Evolutionary conservation across 2,888 invertebrate genomes (phyloP).

Genomic region (Gisinianus flammeolus): DNA sequence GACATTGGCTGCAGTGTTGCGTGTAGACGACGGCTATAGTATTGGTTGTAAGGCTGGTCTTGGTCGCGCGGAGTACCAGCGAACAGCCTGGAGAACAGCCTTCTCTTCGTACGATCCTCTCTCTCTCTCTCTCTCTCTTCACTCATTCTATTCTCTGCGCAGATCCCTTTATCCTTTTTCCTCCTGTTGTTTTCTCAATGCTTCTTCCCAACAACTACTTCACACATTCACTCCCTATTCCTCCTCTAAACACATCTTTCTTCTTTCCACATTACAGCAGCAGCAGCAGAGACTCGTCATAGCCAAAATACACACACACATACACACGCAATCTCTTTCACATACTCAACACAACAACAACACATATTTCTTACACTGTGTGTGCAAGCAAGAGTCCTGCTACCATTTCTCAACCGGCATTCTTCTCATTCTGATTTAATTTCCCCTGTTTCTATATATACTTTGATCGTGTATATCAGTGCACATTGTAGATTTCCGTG

Average conservation of each 20-base stretch:
- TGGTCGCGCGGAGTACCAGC: constrained; percentile 15
- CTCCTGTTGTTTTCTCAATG: constrained; percentile 44
- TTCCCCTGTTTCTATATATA: too few relatives aligned
- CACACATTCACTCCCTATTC: constrained; percentile 25
- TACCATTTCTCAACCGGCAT: too few relatives aligned
- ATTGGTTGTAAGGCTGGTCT: constrained; percentile 36
- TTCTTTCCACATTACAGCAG: constrained; percentile 6
- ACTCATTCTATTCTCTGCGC: constrained; percentile 45
- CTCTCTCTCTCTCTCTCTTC: constrained; percentile 26
- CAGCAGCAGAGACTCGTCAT: constrained; percentile 9
- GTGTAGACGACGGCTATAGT: constrained; percentile 32
- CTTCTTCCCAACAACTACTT: constrained; percentile 23
- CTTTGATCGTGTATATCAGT: too few relatives aligned
- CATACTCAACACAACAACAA: neutral
- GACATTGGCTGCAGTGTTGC: constrained; percentile 41
- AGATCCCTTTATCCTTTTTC: constrained; percentile 47
- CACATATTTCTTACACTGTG: too few relatives aligned
- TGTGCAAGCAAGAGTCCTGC: neutral
- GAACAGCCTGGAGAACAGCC: constrained; percentile 39
- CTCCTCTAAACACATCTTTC: constrained; percentile 13
- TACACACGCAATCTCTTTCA: neutral
- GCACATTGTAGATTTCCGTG: too few relatives aligned
- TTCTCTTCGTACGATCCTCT: constrained; percentile 34
- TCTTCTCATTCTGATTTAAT: too few relatives aligned
- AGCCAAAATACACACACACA: constrained; percentile 14